Conservation (phyloP, 2,888 invertebrate species). For the Pheosia gnoma region DNA sequence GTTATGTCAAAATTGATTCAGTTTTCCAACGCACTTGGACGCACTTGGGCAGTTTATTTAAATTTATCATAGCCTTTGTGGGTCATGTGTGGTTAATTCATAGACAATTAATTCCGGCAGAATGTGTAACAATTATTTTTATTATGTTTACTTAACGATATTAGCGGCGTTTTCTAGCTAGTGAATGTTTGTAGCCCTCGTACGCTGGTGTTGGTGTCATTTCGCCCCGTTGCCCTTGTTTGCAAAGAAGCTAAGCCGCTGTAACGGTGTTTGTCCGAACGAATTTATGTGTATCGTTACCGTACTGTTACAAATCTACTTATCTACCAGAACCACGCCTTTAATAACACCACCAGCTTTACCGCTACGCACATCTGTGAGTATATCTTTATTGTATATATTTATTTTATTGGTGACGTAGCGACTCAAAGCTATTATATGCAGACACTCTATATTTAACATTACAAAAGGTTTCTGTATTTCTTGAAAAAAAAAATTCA, state of each 20-base stretch:
- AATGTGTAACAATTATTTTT: slow-evolving; percentile 14
- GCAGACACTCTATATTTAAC: too few relatives aligned
- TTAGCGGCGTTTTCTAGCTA: slow-evolving; percentile 54
- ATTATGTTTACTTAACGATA: slow-evolving; percentile 38
- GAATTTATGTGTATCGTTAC: slow-evolving; percentile 78
- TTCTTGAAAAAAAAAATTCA: too few relatives aligned
- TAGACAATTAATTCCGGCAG: too few relatives aligned
- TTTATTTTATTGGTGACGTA: slow-evolving; percentile 23
- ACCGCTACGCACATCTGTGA: slow-evolving; percentile 63
- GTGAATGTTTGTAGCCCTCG: slow-evolving; percentile 67
- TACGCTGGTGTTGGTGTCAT: slow-evolving; percentile 59
- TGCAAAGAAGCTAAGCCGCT: slow-evolving; percentile 77
- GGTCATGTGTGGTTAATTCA: too few relatives aligned
- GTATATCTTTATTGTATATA: slow-evolving; percentile 7
- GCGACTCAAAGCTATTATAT: too few relatives aligned
- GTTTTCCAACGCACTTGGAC: too few relatives aligned
- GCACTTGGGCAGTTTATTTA: too few relatives aligned
- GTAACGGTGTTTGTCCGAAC: slow-evolving; percentile 77
- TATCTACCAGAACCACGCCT: slow-evolving; percentile 81
- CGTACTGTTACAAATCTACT: slow-evolving; percentile 81
- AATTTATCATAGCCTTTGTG: too few relatives aligned
- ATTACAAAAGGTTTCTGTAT: too few relatives aligned
- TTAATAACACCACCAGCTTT: slow-evolving; percentile 57
- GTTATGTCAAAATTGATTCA: too few relatives aligned
- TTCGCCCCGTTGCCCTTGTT: slow-evolving; percentile 64